Evolutionary conservation across 2,113 vertebrate species (phyloP).

Genomic region (Lophotis ruficrista): DNA sequence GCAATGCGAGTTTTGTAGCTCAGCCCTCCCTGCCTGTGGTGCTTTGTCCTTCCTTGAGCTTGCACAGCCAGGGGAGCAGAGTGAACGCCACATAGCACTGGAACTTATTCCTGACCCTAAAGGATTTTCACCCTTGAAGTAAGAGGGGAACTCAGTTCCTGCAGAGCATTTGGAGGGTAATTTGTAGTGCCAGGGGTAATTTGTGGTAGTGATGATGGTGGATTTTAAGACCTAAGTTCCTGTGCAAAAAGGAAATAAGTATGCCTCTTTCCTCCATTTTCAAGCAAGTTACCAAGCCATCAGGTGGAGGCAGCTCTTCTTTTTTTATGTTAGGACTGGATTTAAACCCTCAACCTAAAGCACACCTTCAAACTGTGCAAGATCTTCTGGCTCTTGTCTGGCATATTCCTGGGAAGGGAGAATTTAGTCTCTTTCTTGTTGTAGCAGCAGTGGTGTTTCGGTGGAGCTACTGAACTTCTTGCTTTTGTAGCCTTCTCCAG

Average conservation of each 20-base stretch:
- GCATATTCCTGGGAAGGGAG: not conserved
- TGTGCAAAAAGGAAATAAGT: not conserved
- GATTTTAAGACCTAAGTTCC: not conserved
- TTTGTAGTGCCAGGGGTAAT: not conserved
- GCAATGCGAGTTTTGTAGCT: not conserved
- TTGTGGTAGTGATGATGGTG: not conserved
- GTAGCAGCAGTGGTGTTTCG: not conserved
- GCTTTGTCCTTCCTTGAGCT: not conserved
- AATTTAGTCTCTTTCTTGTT: not conserved
- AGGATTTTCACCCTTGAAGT: not conserved
- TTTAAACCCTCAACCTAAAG: not conserved
- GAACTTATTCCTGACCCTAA: not conserved
- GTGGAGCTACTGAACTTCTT: not conserved
- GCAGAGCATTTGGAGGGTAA: not conserved
- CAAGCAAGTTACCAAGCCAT: not conserved
- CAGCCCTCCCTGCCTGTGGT: not conserved
- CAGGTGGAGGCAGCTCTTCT: not conserved
- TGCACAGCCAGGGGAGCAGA: not conserved
- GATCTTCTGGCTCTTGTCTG: not conserved
- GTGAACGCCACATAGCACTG: accelerated
- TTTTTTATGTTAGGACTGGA: not conserved
- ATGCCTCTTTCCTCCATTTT: not conserved
- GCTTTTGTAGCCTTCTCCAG: not conserved
- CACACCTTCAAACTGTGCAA: not conserved
- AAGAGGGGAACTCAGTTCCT: not conserved